Percentiles rank a stretch among this genome's conserved stretches.
These are phyloP conservation scores for Dromius quadrimaculatus DNA, from an alignment of 2,888 invertebrate genomes.

Conservation along the genomic window DNA sequence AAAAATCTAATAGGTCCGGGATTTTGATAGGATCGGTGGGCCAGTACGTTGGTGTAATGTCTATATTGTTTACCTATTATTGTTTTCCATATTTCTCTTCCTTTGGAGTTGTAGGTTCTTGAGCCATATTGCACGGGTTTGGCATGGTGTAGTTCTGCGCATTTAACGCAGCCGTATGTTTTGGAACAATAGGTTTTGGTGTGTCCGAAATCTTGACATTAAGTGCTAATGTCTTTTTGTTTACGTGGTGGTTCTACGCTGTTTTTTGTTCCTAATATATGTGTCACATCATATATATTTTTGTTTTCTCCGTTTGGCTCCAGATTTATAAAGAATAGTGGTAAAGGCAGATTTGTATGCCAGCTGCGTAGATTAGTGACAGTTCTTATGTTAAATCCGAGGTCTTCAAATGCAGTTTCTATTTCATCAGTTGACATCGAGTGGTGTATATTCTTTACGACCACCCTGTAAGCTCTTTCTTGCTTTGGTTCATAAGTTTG, in stretches of 20 bases:
- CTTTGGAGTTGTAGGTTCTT: not conserved
- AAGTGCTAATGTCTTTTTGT: constrained; percentile 44
- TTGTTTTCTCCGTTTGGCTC: constrained; percentile 48
- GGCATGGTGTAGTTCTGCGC: constrained; percentile 49
- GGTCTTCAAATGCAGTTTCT: constrained; percentile 34
- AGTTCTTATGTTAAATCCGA: constrained; percentile 53
- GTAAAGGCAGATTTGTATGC: constrained; percentile 52
- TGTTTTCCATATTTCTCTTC: not conserved
- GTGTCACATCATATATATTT: constrained; percentile 50
- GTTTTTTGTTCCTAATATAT: constrained; percentile 43
- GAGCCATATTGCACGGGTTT: not conserved
- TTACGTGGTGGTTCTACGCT: constrained; percentile 52
- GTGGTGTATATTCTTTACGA: constrained; percentile 53
- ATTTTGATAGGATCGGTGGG: constrained; percentile 57
- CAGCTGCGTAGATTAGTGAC: constrained; percentile 52
- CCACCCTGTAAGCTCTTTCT: constrained; percentile 50
- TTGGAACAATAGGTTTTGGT: constrained; percentile 28
- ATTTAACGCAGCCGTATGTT: constrained; percentile 36
- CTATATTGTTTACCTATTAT: not conserved
- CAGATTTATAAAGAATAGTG: constrained; percentile 43
- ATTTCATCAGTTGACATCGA: constrained; percentile 39
- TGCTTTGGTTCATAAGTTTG: constrained; percentile 53
- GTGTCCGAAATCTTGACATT: constrained; percentile 52
- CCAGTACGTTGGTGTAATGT: constrained; percentile 30
- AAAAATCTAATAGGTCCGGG: not conserved